phyloP scores from a whole-genome alignment of 2,113 vertebrate genomes.

The Mustelus asterias region DNA sequence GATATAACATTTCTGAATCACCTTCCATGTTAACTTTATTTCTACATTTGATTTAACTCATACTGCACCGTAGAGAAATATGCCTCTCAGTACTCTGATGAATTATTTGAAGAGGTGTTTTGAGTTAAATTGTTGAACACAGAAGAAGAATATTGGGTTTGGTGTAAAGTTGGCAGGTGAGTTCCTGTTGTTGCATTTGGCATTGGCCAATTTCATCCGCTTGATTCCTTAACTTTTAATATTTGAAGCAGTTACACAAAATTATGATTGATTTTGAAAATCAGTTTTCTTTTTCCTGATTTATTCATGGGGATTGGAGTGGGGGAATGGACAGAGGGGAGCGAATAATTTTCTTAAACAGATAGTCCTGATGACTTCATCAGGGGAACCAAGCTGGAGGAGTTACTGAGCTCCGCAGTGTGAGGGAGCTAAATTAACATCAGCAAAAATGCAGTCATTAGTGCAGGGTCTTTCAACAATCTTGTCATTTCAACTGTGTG shows the following conservation, averaged over 20 bases:
- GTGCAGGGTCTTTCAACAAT: slow-evolving; percentile 11
- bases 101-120: background rate
- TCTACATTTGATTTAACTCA: slow-evolving; percentile 51
- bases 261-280: background rate
- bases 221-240: background rate
- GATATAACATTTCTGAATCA: background rate
- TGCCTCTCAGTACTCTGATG: slow-evolving; percentile 44
- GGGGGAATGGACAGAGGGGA: background rate
- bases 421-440: slow-evolving; percentile 33
- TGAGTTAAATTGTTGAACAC: background rate
- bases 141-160: background rate
- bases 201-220: slow-evolving; percentile 37
- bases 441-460: slow-evolving; percentile 26
- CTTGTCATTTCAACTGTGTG: slow-evolving; percentile 19
- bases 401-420: background rate
- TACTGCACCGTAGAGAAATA: slow-evolving; percentile 60
- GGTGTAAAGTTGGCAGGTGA: background rate
- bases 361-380: slow-evolving; percentile 4
- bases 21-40: background rate
- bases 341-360: background rate
- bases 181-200: background rate
- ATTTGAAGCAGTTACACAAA: slow-evolving; percentile 43
- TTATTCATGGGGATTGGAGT: background rate
- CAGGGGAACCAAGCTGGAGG: slow-evolving; percentile 1
- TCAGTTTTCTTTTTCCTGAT: background rate